phyloP scores from a whole-genome alignment of 2,888 invertebrate genomes.

The Caenorhabditis uteleia region DNA sequence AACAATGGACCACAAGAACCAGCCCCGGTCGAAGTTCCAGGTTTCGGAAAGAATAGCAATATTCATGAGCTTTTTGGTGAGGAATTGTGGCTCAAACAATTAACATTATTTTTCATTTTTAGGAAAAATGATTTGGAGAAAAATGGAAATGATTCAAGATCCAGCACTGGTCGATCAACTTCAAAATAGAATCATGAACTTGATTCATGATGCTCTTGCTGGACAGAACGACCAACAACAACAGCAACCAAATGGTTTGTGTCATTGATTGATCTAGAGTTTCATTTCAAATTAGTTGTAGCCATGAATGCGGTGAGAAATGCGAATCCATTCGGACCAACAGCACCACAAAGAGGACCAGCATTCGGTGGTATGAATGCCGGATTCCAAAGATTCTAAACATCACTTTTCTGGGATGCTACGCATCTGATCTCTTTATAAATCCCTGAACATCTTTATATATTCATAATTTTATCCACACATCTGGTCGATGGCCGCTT shows the following conservation, averaged over 20 bases:
- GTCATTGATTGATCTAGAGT: too few species aligned
- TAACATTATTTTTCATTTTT: neutral
- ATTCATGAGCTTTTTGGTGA: slow-evolving; percentile 49
- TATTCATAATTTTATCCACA: too few species aligned
- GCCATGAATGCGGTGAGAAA: too few species aligned
- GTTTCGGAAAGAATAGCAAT: slow-evolving; percentile 50
- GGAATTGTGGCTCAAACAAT: neutral
- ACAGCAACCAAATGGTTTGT: too few species aligned
- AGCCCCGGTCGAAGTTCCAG: slow-evolving; percentile 39
- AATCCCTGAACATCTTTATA: too few species aligned
- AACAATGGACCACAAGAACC: slow-evolving; percentile 7
- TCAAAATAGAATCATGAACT: slow-evolving; percentile 48
- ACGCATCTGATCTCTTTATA: too few species aligned
- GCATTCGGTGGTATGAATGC: neutral
- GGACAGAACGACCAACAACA: slow-evolving; percentile 28
- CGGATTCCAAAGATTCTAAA: neutral
- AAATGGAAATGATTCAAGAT: slow-evolving; percentile 48
- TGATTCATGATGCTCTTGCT: slow-evolving; percentile 44
- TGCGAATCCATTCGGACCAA: too few species aligned
- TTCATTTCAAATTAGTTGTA: too few species aligned
- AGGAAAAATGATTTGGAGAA: slow-evolving; percentile 53
- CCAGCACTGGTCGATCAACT: slow-evolving; percentile 39
- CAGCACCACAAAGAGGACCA: too few species aligned
- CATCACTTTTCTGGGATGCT: too few species aligned
- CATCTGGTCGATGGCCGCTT: too few species aligned